Evolutionary conservation across 2,797 vertebrate genomes (phyloP).

Genomic region (Sternotherus odoratus): DNA sequence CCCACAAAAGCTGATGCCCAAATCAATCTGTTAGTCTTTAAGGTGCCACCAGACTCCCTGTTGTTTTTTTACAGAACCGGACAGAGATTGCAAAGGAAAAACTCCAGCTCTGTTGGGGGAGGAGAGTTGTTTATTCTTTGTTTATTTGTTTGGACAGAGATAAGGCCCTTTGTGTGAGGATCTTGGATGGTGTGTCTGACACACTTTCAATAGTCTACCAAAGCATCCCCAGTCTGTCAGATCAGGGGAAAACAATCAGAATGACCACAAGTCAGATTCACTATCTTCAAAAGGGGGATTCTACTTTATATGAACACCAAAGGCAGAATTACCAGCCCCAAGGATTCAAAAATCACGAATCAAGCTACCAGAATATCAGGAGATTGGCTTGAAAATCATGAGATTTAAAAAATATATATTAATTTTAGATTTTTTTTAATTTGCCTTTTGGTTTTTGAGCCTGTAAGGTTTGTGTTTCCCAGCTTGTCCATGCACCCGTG

Average conservation of each 20-base stretch:
- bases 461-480: not conserved
- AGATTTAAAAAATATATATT: not conserved
- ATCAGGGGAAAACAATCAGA: slow-evolving; percentile 38
- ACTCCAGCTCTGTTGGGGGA: fast-evolving
- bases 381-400: not conserved
- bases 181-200: not conserved
- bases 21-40: too few species aligned
- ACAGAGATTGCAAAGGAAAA: not conserved
- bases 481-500: not conserved
- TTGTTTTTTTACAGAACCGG: not conserved
- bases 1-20: not conserved
- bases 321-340: not conserved
- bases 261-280: slow-evolving; percentile 41
- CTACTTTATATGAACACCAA: not conserved
- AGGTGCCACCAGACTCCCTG: too few species aligned
- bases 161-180: slow-evolving; percentile 60
- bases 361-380: not conserved
- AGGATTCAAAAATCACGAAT: not conserved
- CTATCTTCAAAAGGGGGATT: not conserved
- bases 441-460: not conserved
- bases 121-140: slow-evolving; percentile 51
- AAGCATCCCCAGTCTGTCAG: slow-evolving; percentile 55
- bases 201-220: not conserved
- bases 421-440: fast-evolving
- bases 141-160: slow-evolving; percentile 65